Evolutionary conservation across 2,888 invertebrate species (phyloP).

Genomic region (Noctua pronuba): DNA sequence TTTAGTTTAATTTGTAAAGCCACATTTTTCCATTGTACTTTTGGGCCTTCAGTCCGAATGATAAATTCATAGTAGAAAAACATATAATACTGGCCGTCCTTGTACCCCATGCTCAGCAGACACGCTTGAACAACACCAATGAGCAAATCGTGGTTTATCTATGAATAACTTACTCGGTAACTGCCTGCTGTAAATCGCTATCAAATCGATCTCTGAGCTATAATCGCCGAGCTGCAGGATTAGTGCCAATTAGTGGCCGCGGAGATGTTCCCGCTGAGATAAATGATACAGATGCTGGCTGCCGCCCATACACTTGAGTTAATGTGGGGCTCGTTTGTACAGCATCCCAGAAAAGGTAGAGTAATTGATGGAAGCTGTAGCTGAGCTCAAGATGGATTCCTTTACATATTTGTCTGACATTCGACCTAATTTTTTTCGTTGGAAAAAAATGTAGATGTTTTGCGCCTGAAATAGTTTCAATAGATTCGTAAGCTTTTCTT

Average conservation of each 20-base stretch:
- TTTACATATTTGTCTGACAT: neutral
- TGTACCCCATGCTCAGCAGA: neutral
- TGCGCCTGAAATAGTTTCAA: constrained; percentile 12
- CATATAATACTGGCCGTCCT: neutral
- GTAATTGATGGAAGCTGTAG: neutral
- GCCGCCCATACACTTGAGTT: constrained; percentile 3
- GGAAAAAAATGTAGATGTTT: neutral
- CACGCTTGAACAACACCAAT: no score
- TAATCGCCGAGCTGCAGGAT: constrained; percentile 35
- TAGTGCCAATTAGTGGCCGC: constrained; percentile 48
- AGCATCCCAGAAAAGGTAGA: neutral
- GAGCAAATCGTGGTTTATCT: neutral
- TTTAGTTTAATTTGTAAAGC: neutral
- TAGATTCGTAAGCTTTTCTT: neutral
- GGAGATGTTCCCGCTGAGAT: constrained; percentile 17
- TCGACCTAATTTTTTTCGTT: neutral
- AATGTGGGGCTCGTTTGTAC: neutral
- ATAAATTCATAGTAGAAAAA: neutral
- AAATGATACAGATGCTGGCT: neutral
- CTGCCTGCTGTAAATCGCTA: neutral
- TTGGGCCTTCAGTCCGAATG: neutral
- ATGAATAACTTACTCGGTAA: neutral
- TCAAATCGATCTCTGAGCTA: constrained; percentile 25
- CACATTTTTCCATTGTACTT: neutral
- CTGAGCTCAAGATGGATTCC: neutral